Evolutionary conservation across 2,888 invertebrate genomes (phyloP), one percentile per base, ranked within the genome.

Genomic region (Leptogaster cylindrica): DNA sequence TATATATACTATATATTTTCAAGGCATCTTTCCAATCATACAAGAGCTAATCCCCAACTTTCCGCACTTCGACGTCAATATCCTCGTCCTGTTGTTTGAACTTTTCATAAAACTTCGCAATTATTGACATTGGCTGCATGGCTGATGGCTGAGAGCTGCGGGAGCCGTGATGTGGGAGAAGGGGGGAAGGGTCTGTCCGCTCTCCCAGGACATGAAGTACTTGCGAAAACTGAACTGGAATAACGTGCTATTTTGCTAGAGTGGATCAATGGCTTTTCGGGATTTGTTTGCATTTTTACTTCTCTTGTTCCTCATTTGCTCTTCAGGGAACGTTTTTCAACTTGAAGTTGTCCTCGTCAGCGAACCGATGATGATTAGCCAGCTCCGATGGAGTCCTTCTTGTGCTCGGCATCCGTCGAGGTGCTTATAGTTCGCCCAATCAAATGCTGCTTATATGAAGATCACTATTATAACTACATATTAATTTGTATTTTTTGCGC

Each of bases 41-140:
- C 10, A n/a, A 36, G 12, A 25, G 39, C 39, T 58, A 39, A 39
- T 39, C 14, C 58, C 25, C 12, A 4, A 18, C 25, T 23, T 14
- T 39, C 23, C 23, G 7, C 41, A 1, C 23, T 23, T 2, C 2
- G 16, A 7, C 18, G 16, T 27, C 36, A 25, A 41, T 61, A 44
- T 44, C n/a, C 23, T 31, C 23, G 14, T 28, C 20, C 18, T 18
- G 39, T 44, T 61, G 61, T 61, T 61, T 61, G 61, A 41, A 61
- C 61, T 41, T 61, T 61, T 44, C 61, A 61, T 61, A 61, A 61
- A 61, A 61, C 44, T 61, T 44, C 0, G 44, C 44, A 44, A 39
- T 61, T 61, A 61, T 61, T 44, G 61, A 61, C 41, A 61, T 61
- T 61, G 44, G 61, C 10, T 36, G 23, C 20, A 18, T n/a, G 23